phyloP scores from a whole-genome alignment of 2,113 vertebrate genomes.

The Notothenia coriiceps region DNA sequence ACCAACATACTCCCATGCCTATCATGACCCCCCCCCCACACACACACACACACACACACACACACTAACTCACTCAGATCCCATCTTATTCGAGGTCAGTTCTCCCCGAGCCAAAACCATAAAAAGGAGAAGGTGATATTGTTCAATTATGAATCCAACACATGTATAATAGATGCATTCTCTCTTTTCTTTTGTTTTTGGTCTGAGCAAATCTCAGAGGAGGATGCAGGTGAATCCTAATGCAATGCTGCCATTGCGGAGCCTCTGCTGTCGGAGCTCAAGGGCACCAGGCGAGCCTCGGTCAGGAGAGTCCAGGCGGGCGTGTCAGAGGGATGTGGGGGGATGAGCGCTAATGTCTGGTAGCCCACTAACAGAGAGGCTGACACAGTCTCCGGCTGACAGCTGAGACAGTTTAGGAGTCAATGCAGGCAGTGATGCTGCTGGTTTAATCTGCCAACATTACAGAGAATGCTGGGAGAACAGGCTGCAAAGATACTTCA shows the following conservation, averaged over 20 bases:
- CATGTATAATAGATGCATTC: slow-evolving; percentile 91
- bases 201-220: slow-evolving; percentile 74
- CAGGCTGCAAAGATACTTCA: background rate
- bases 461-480: background rate
- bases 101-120: slow-evolving; percentile 88
- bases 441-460: background rate
- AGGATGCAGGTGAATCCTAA: slow-evolving; percentile 71
- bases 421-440: background rate
- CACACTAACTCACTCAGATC: slow-evolving; percentile 64
- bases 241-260: slow-evolving; percentile 60
- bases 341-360: slow-evolving; percentile 50
- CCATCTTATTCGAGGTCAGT: slow-evolving; percentile 88
- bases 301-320: slow-evolving; percentile 63
- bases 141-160: slow-evolving; percentile 91
- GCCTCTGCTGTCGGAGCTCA: slow-evolving; percentile 64
- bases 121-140: slow-evolving; percentile 90
- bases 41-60: slow-evolving; percentile 18
- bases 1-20: background rate
- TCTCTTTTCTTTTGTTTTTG: slow-evolving; percentile 67
- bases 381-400: slow-evolving; percentile 44
- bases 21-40: slow-evolving; percentile 13
- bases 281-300: slow-evolving; percentile 70
- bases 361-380: slow-evolving; percentile 25
- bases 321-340: slow-evolving; percentile 51
- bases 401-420: slow-evolving; percentile 22